phyloP scores from a whole-genome alignment of 2,888 invertebrate species.

The Pocota personata region DNA sequence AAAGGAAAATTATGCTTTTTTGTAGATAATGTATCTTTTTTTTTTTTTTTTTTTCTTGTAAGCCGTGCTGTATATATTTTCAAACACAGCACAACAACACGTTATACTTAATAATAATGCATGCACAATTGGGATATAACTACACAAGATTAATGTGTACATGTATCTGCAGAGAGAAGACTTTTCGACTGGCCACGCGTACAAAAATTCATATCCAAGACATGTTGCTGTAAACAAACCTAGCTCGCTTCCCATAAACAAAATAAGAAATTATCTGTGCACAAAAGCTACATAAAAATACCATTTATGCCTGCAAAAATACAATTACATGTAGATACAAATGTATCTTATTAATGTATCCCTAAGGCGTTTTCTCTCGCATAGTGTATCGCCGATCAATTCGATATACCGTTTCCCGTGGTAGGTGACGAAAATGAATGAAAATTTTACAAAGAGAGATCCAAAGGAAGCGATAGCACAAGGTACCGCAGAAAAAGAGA shows the following conservation, averaged over 20 bases:
- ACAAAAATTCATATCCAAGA: constrained; percentile 75
- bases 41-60: not conserved
- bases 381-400: not conserved
- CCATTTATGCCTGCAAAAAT: constrained; percentile 19
- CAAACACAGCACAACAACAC: constrained; percentile 21
- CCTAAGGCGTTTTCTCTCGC: not conserved
- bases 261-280: not conserved
- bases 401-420: not conserved
- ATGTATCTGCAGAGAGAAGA: not conserved
- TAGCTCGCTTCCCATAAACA: not conserved
- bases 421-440: not conserved
- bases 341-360: constrained; percentile 17
- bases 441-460: constrained; percentile 18
- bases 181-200: constrained; percentile 76
- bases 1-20: constrained; percentile 67
- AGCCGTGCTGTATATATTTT: constrained; percentile 17
- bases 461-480: constrained; percentile 35
- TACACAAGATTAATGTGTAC: not conserved
- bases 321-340: constrained; percentile 31
- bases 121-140: constrained; percentile 33
- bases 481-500: constrained; percentile 5
- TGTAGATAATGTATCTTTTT: constrained; percentile 47
- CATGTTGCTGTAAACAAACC: constrained; percentile 9
- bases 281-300: not conserved
- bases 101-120: constrained; percentile 45